These are phyloP conservation scores for Setophaga petechia DNA, from an alignment of 2,113 vertebrate species.

Conservation along the genomic window DNA sequence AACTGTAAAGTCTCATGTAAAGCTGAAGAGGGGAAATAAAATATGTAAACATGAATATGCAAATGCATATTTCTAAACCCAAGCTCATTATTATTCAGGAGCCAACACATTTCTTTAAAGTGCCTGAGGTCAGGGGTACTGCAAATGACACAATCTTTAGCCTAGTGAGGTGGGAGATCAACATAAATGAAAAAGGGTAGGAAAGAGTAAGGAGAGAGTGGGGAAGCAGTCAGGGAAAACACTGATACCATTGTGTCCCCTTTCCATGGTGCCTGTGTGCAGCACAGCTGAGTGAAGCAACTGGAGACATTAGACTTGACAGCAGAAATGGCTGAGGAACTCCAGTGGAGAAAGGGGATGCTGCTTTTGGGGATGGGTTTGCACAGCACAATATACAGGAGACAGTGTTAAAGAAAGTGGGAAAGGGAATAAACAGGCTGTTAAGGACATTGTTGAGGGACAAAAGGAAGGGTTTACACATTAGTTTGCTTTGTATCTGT, in stretches of 20 bases:
- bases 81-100: background rate
- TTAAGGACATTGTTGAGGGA: background rate
- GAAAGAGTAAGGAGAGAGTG: background rate
- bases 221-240: background rate
- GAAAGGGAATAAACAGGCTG: background rate
- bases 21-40: background rate
- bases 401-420: background rate
- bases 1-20: background rate
- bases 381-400: background rate
- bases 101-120: background rate
- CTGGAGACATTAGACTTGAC: background rate
- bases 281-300: background rate
- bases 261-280: background rate
- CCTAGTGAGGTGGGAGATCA: background rate
- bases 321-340: background rate
- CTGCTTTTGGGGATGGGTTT: background rate
- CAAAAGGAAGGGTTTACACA: background rate
- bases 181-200: background rate
- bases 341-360: background rate
- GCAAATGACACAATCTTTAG: background rate
- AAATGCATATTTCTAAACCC: background rate
- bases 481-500: background rate
- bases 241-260: background rate
- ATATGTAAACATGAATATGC: background rate
- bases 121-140: background rate